Base-by-base conservation (phyloP, 2,797 vertebrate genomes). In the Pagetopsis macropterus region DNA sequence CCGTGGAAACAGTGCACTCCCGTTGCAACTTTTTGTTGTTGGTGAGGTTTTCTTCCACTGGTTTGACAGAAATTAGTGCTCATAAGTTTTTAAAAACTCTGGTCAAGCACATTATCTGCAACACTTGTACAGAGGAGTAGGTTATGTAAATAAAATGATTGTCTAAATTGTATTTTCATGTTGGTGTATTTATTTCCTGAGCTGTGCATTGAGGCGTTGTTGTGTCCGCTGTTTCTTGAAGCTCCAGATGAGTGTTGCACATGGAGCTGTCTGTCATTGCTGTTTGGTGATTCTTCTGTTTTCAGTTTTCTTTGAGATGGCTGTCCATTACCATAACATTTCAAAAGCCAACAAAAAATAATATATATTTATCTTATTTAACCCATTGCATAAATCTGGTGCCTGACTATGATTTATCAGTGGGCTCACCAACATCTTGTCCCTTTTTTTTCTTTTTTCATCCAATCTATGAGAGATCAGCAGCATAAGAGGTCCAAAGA, bases 131-230 rank as follows among this genome's bases (percentile, higher is more conserved):
- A 93, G 83, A 92, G 79, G 79, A 88, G 87, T 90, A 93, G 93
- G 93, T 84, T 92, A 94, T 94, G 92, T 94, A 91, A 95, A 95
- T 95, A 95, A 95, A 95, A 91, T 86, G 79, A 91, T 93, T 91
- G 88, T 95, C 88, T 93, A 91, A 94, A 93, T 93, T 93, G 89
- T 94, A 86, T 91, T 84, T 87, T 92, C 83, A 92, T 94, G 91
- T 94, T 87, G 84, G 91, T 91, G 93, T 94, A 88, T 94, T 94
- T 94, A 81, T 95, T 94, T 92, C 86, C 88, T 41, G 82, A 87
- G 85, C 82, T 81, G 67, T 88, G 91, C 89, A 89, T 88, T 89
- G 83, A 87, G 82, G 86, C 60, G 61, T 88, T 84, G 58, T 84
- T 81, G 75, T 83, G 72, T 79, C 33, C 5, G 7, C 75, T 78